Evolutionary conservation across 2,113 vertebrate species (phyloP).

Genomic region (Paracanthobrama guichenoti): DNA sequence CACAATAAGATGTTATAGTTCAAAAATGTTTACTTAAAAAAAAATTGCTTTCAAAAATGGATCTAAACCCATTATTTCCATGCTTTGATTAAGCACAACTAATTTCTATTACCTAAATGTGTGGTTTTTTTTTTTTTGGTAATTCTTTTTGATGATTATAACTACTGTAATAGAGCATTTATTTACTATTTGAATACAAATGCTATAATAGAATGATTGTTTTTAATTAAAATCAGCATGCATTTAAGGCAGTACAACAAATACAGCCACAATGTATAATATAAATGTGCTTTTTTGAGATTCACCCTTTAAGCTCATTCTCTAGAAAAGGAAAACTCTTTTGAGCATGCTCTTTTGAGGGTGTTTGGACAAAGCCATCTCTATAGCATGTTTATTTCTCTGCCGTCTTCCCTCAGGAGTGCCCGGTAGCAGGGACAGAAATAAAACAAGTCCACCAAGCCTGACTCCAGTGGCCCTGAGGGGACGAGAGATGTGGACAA

Average conservation of each 20-base stretch:
- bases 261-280: not conserved
- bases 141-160: not conserved
- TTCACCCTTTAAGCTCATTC: not conserved
- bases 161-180: not conserved
- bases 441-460: conserved; percentile 26
- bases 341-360: not conserved
- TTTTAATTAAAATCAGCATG: not conserved
- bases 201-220: not conserved
- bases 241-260: not conserved
- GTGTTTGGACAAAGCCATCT: not conserved
- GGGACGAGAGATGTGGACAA: conserved; percentile 33
- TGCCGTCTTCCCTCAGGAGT: conserved; percentile 9
- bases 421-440: not conserved
- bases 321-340: not conserved
- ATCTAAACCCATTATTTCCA: not conserved
- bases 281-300: not conserved
- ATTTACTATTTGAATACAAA: not conserved
- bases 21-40: not conserved
- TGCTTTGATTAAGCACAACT: not conserved
- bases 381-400: conserved; percentile 26
- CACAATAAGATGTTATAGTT: not conserved
- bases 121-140: too few relatives aligned
- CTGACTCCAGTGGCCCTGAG: not conserved
- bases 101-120: not conserved
- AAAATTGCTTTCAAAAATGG: not conserved